Conservation (phyloP, 1,140 invertebrate species). For the Acromyrmex charruanus region DNA sequence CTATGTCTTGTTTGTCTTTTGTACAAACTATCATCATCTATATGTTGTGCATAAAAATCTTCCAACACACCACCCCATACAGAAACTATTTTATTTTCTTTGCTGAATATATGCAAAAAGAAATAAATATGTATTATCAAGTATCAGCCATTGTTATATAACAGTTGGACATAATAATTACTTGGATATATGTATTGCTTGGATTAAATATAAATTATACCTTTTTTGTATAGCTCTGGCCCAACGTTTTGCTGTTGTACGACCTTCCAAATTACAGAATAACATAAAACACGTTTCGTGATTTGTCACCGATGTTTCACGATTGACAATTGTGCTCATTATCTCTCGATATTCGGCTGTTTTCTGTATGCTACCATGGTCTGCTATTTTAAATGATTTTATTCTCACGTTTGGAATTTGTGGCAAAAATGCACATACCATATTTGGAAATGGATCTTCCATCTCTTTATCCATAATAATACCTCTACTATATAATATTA, state of each 20-base stretch:
- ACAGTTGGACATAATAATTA: slow-evolving; percentile 7
- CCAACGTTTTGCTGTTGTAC: slow-evolving; percentile 46
- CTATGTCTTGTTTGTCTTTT: not conserved
- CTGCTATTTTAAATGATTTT: slow-evolving; percentile 58
- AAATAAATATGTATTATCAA: slow-evolving; percentile 56
- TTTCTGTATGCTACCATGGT: no score
- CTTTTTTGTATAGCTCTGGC: not conserved
- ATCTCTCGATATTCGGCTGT: slow-evolving; percentile 2
- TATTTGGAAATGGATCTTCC: not conserved
- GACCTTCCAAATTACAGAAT: slow-evolving; percentile 64
- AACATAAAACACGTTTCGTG: slow-evolving; percentile 75
- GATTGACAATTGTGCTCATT: slow-evolving; percentile 22
- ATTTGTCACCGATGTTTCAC: slow-evolving; percentile 26
- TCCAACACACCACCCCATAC: slow-evolving; percentile 80
- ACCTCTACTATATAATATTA: slow-evolving; percentile 64
- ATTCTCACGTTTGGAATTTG: slow-evolving; percentile 71
- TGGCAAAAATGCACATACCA: slow-evolving; percentile 78
- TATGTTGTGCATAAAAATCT: slow-evolving; percentile 65
- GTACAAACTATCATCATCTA: not conserved
- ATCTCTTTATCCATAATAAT: slow-evolving; percentile 70
- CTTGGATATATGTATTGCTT: not conserved
- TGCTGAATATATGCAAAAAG: slow-evolving; percentile 56
- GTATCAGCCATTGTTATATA: slow-evolving; percentile 1
- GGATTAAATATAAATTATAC: slow-evolving; percentile 8
- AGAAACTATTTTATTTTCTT: slow-evolving; percentile 56